Conservation (phyloP, 2,113 vertebrate genomes). For the Marcusenius ussheri region DNA sequence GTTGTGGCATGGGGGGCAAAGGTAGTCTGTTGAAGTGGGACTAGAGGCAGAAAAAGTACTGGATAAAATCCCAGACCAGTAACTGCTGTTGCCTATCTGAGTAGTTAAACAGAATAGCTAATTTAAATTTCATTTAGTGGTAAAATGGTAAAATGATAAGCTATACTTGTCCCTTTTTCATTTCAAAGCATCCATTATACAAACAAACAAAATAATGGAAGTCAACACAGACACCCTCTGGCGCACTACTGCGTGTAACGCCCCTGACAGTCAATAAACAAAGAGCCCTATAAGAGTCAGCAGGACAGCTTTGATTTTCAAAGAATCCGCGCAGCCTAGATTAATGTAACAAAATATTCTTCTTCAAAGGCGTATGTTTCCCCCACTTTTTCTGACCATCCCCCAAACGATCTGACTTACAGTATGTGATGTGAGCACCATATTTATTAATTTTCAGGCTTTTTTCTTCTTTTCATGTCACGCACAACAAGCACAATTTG, state of each 20-base stretch:
- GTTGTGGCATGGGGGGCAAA: background rate
- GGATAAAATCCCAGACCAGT: background rate
- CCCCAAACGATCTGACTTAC: background rate
- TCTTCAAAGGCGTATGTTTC: background rate
- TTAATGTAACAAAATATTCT: background rate
- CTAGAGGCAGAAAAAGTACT: background rate
- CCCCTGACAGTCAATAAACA: background rate
- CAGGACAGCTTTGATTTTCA: background rate
- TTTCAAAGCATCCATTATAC: background rate
- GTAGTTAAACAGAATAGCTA: background rate
- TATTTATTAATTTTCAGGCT: background rate
- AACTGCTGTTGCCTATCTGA: background rate
- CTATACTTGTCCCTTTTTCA: background rate
- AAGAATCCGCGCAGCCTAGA: background rate
- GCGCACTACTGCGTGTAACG: background rate
- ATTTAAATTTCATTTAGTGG: background rate
- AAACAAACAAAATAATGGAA: background rate
- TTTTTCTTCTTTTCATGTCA: background rate
- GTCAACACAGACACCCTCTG: background rate
- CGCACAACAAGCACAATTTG: slow-evolving; percentile 48
- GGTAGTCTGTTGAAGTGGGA: background rate
- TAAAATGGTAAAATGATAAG: background rate
- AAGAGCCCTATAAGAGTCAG: background rate
- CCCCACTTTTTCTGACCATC: background rate
- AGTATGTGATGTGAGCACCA: background rate